Evolutionary conservation across 1,140 invertebrate genomes (phyloP).

Genomic region (Drosophila orosa): DNA sequence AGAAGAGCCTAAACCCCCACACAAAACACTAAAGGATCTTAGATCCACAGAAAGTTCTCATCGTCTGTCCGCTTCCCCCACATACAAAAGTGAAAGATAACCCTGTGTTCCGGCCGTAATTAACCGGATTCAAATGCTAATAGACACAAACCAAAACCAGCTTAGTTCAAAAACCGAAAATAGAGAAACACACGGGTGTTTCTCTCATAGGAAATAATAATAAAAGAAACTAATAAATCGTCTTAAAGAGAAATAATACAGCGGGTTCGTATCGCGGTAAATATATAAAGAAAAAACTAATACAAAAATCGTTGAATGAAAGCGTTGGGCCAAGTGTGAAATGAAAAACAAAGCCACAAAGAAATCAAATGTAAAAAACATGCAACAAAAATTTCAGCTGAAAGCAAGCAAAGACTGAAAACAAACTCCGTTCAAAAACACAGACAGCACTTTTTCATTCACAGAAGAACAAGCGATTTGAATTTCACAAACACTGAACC

Average conservation of each 20-base stretch:
- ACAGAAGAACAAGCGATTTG: constrained; percentile 21
- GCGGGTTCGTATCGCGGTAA: constrained; percentile 65
- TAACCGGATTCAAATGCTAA: constrained; percentile 66
- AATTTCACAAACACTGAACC: constrained; percentile 50
- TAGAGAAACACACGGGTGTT: constrained; percentile 39
- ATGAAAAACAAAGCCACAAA: constrained; percentile 26
- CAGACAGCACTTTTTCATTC: constrained; percentile 35
- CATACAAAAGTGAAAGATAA: constrained; percentile 1
- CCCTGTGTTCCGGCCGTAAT: constrained; percentile 62
- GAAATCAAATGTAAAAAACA: constrained; percentile 7
- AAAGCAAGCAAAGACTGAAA: constrained; percentile 59
- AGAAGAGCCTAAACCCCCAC: constrained; percentile 19
- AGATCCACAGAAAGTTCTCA: constrained; percentile 21
- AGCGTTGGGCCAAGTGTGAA: constrained; percentile 61
- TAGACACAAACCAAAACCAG: constrained; percentile 25
- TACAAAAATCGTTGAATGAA: constrained; percentile 34
- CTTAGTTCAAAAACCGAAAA: constrained; percentile 33
- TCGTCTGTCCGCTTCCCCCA: constrained; percentile 27
- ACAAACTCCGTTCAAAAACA: constrained; percentile 58
- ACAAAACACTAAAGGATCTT: constrained; percentile 16
- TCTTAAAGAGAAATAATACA: constrained; percentile 55
- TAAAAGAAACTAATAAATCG: constrained; percentile 24
- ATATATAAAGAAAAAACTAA: constrained; percentile 33
- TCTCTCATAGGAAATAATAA: constrained; percentile 14
- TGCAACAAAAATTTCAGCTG: constrained; percentile 37